Evolutionary conservation across 2,888 invertebrate species (phyloP).

Genomic region (Eupeodes luniger): DNA sequence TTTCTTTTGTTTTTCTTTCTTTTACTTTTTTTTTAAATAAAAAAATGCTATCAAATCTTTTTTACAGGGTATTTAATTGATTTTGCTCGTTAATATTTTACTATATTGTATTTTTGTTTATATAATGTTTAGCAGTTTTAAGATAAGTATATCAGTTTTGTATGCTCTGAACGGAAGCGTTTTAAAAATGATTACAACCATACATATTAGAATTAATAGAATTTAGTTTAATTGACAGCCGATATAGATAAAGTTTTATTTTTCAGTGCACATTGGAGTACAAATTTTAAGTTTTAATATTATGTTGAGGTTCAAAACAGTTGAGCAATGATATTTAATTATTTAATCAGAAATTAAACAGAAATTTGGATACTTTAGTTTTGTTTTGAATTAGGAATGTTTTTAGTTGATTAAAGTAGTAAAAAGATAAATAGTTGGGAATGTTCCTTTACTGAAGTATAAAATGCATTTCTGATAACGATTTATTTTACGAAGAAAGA

Average conservation of each 20-base stretch:
- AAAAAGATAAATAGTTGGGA: not conserved
- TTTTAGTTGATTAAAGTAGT: not conserved
- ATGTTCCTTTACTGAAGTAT: not conserved
- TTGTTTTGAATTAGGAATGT: not conserved
- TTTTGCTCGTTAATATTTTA: slow-evolving; percentile 51
- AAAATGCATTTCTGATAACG: not conserved
- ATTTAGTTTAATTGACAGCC: slow-evolving; percentile 11
- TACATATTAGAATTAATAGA: not conserved
- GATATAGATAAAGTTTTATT: not conserved
- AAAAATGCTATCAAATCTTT: slow-evolving; percentile 56
- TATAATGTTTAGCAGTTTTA: slow-evolving; percentile 43
- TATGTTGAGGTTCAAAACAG: not conserved
- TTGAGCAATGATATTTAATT: not conserved
- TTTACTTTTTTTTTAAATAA: slow-evolving; percentile 29
- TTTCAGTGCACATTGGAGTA: not conserved
- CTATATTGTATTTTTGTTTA: slow-evolving; percentile 33
- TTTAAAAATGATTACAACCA: slow-evolving; percentile 13
- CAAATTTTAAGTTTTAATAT: not conserved
- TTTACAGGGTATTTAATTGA: slow-evolving; percentile 70
- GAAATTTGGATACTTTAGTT: not conserved
- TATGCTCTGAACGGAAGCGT: slow-evolving; percentile 15
- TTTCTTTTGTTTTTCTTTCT: not conserved
- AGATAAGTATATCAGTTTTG: slow-evolving; percentile 43
- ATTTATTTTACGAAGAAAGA: too few relatives aligned
- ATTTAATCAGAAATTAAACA: not conserved